phyloP scores from a whole-genome alignment of 2,113 vertebrate genomes.

The Patagioenas fasciata region DNA sequence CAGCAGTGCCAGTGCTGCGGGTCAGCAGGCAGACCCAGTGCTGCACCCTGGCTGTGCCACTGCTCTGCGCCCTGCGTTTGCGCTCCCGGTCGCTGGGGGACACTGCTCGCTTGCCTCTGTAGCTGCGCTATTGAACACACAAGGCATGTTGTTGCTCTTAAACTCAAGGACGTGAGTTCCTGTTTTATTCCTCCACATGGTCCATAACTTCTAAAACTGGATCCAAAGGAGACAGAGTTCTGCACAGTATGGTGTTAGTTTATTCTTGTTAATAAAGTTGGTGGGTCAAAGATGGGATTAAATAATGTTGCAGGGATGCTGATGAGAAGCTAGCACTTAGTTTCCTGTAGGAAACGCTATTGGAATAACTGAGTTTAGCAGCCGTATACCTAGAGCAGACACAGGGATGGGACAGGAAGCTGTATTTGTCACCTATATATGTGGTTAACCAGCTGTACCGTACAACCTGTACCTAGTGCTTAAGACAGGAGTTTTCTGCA shows the following conservation, averaged over 20 bases:
- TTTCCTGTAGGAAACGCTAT: background rate
- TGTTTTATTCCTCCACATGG: background rate
- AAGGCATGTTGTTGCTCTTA: background rate
- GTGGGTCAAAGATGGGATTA: background rate
- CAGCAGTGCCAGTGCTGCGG: no score
- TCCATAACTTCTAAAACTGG: background rate
- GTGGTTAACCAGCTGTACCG: background rate
- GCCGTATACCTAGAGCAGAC: accelerated
- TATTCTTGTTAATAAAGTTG: background rate
- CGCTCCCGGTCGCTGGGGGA: background rate
- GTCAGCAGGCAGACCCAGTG: no score
- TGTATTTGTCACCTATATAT: background rate
- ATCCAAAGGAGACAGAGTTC: background rate
- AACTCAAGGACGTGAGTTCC: background rate
- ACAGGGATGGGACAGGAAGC: background rate
- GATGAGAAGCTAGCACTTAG: background rate
- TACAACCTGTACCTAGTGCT: background rate
- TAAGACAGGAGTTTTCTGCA: background rate
- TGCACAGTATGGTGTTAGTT: background rate
- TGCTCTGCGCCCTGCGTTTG: background rate
- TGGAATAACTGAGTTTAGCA: background rate
- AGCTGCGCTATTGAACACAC: background rate
- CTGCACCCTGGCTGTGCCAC: background rate
- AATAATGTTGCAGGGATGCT: constrained; percentile 7
- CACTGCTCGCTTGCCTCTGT: background rate